These are phyloP conservation scores for Petroica traversi DNA, from an alignment of 2,113 vertebrate genomes.

Conservation along the genomic window DNA sequence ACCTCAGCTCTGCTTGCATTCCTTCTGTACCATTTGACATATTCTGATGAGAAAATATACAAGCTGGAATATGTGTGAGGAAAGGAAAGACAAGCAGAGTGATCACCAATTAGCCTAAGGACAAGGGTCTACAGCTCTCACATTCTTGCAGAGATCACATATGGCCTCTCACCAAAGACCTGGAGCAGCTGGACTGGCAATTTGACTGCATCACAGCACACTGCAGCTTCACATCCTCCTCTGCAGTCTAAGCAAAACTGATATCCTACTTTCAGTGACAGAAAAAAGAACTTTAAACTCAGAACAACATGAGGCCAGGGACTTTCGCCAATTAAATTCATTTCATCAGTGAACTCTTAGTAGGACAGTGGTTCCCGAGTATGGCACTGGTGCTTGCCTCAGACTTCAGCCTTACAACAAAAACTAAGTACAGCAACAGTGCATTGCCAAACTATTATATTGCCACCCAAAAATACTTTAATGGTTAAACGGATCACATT, in stretches of 20 bases:
- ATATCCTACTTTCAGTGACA: background rate
- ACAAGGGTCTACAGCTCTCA: background rate
- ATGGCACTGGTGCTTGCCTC: background rate
- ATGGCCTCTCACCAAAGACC: constrained; percentile 25
- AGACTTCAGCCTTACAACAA: background rate
- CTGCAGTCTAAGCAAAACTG: background rate
- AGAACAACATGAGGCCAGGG: background rate
- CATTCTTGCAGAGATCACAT: background rate
- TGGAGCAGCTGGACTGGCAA: background rate
- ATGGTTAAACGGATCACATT: background rate
- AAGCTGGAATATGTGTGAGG: background rate
- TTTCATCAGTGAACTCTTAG: background rate
- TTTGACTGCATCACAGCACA: background rate
- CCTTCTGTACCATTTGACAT: background rate
- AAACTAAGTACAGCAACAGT: background rate
- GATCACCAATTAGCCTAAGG: constrained; percentile 13
- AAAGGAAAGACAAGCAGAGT: background rate
- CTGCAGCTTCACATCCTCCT: background rate
- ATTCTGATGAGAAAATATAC: background rate
- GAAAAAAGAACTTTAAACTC: background rate
- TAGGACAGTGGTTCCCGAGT: background rate
- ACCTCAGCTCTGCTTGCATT: background rate
- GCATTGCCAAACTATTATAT: background rate
- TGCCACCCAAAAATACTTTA: background rate
- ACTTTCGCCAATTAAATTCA: background rate